Base-by-base conservation (phyloP, 2,888 invertebrate genomes). In the Copidosoma aretas region DNA sequence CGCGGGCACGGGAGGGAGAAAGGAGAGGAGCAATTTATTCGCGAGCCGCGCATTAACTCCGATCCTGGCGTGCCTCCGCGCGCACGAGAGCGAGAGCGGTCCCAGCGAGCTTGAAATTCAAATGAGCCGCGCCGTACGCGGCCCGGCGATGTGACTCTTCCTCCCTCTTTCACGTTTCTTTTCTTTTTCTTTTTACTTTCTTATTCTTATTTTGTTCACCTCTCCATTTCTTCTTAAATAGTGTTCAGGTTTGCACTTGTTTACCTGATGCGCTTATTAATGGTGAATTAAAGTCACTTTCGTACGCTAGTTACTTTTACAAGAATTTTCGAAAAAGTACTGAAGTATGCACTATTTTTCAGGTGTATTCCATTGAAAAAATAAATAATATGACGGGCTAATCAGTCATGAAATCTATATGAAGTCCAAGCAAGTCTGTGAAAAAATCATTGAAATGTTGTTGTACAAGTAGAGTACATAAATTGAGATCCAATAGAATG, bases 41-140 rank as follows among this genome's bases (percentile, higher is more conserved):
- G 32, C 32, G 19, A 52, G 21, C 8, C 19, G 21, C 54, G 24
- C 25, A 54, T 54, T 54, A 25, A 25, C 32, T 53, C 39, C 46
- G 25, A 62, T 56, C 49, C 32, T 24, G 25, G 43, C 63, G 63
- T 63, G 25, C 46, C 56, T 56, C 25, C 14, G 24, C 54, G 43
- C 39, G 51, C 51, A 32, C 49, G n/a, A 32, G 32, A 32, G 32
- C 3, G 32, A 32, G n/a, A n/a, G n/a, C n/a, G n/a, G n/a, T n/a
- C 32, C 14, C 32, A 17, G 49, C 51, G 39, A 60, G 60, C 52
- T 60, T 32, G 52, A 60, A 60, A 60, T 60, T 60, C 49, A 60
- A 60, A 60, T 60, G 51, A 60, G 52, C 57, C 19, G 21, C 3
- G 14, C n/a, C 21, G 21, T 14, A 10, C 22, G 41, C 15, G 24